Base-by-base conservation (phyloP, 1,140 invertebrate species). In the Laupala kohalensis region DNA sequence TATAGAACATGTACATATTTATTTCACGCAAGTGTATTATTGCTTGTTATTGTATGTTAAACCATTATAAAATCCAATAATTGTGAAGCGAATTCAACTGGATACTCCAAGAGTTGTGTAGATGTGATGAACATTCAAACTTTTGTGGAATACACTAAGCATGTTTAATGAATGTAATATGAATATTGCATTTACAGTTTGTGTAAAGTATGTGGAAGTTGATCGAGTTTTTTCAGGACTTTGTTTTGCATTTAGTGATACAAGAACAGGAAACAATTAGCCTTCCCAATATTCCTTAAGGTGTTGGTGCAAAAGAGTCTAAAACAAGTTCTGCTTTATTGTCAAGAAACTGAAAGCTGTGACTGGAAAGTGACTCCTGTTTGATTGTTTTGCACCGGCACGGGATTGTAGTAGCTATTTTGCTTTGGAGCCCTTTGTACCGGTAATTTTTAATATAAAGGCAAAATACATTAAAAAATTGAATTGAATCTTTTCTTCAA, bases 371-470 rank as follows among this genome's bases (percentile, higher is more conserved):
- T 53, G 37, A 53, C 37, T 13, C 9, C 19, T 13, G 27, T 29
- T 68, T 9, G 24, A 37, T 29, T 29, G 27, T 67, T 28, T 68
- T 29, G 29, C 29, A 68, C 67, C 27, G 23, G 23, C 29, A 29
- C 24, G 27, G 28, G 26, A 68, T 37, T 28, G 25, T 27, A 19
- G 24, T 68, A 68, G 28, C 28, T 29, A 68, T 68, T 29, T 68
- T 68, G 26, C 27, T 68, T 68, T 68, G 67, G 26, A 68, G 24
- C 29, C n/a, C 67, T 68, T 68, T 68, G 67, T 68, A 68, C 24
- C 29, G 67, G 67, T 68, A 68, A 68, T 68, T 15, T 68, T 68
- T 68, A 68, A 68, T 68, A 68, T 68, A 68, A 53, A 53, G 37
- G 37, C 19, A 53, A 53, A 53, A 53, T 53, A 19, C 19, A 53